These are phyloP conservation scores for Candidula unifasciata DNA, from an alignment of 2,888 invertebrate genomes.

Conservation along the genomic window DNA sequence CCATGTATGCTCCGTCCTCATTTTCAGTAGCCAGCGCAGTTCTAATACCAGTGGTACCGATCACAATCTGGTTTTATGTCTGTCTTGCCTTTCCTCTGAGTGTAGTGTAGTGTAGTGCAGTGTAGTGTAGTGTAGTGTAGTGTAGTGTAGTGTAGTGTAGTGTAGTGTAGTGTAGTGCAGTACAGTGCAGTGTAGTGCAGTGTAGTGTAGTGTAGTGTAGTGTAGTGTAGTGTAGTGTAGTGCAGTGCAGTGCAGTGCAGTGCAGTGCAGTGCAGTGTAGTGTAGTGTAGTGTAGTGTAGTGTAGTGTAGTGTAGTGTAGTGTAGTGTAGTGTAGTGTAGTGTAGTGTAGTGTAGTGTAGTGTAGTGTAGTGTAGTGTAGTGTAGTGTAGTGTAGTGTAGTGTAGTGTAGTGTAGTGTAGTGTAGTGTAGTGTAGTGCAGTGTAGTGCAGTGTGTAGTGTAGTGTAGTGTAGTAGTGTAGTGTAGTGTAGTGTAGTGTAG, in stretches of 20 bases:
- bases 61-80: no score
- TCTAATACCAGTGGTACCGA: no score
- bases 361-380: conserved; percentile 8
- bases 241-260: not conserved
- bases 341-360: conserved; percentile 8
- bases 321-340: conserved; percentile 4
- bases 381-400: conserved; percentile 4
- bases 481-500: not conserved
- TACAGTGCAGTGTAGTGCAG: not conserved
- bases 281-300: not conserved
- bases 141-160: conserved; percentile 2
- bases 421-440: not conserved
- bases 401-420: not conserved
- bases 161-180: not conserved
- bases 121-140: conserved; percentile 2
- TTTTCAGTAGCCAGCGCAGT: no score
- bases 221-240: not conserved
- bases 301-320: not conserved
- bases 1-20: no score
- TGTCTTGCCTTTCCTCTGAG: not conserved
- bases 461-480: not conserved
- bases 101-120: not conserved
- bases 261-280: not conserved
- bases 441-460: not conserved
- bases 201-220: not conserved